phyloP scores from a whole-genome alignment of 2,113 vertebrate genomes.

The Centropus unirufus region DNA sequence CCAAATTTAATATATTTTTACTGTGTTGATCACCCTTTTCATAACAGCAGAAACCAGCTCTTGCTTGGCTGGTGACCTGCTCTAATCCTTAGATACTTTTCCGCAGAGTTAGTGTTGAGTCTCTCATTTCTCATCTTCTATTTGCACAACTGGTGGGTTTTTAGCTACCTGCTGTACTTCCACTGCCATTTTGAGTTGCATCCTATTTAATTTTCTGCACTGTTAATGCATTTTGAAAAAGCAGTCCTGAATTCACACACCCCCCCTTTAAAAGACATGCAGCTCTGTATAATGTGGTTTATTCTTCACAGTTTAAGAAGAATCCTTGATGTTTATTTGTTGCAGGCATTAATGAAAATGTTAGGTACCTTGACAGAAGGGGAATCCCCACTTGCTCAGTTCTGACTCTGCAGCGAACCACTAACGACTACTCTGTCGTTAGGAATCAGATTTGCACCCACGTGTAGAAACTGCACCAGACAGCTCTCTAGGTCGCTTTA shows the following conservation, averaged over 20 bases:
- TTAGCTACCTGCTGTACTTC: not conserved
- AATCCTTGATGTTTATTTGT: not conserved
- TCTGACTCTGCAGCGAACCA: not conserved
- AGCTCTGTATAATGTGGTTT: not conserved
- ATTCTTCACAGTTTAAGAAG: not conserved
- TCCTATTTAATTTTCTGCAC: not conserved
- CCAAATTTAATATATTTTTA: not conserved
- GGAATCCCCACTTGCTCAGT: not conserved
- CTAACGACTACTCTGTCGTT: too few relatives aligned
- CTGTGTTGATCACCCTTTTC: not conserved
- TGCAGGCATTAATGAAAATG: not conserved
- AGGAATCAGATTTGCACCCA: not conserved
- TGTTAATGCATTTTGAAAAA: not conserved
- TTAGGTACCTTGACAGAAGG: not conserved
- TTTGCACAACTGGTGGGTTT: rapidly evolving
- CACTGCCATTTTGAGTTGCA: not conserved
- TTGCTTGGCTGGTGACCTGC: not conserved
- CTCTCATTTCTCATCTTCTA: not conserved
- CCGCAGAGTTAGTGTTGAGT: not conserved
- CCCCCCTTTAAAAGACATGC: not conserved
- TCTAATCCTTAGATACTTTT: not conserved
- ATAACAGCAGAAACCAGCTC: not conserved
- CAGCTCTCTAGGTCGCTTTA: not conserved
- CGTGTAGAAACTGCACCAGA: not conserved
- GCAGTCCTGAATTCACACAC: not conserved